Conservation (phyloP, 2,797 vertebrate species). For the Chelon auratus region DNA sequence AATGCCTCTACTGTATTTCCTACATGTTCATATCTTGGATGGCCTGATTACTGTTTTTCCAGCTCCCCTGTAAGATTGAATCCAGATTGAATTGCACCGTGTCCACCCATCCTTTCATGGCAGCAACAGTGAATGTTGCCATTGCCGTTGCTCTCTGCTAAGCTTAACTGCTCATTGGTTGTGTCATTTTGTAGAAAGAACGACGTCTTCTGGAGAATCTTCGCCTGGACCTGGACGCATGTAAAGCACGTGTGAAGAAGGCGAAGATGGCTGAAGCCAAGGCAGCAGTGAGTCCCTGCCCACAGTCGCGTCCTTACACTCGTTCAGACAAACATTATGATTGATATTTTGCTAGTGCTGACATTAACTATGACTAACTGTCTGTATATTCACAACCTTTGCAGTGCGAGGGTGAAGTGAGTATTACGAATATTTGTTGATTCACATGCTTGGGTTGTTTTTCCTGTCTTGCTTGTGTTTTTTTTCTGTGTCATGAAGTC, state of each 20-base stretch:
- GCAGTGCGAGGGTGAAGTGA: conserved; percentile 98
- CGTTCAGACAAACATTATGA: not conserved
- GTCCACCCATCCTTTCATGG: too few relatives aligned
- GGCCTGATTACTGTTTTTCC: too few relatives aligned
- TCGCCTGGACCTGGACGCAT: conserved; percentile 92
- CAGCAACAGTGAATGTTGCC: too few relatives aligned
- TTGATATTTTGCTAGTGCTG: not conserved
- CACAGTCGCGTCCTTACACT: not conserved
- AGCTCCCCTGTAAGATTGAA: too few relatives aligned
- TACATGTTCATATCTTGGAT: not conserved
- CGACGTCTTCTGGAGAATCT: conserved; percentile 92
- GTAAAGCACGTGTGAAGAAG: conserved; percentile 93
- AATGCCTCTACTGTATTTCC: too few relatives aligned
- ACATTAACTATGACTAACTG: conserved; percentile 45
- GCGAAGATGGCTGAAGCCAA: conserved; percentile 93
- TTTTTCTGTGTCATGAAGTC: conserved; percentile 7
- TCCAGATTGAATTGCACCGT: too few relatives aligned
- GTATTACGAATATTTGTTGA: conserved; percentile 81
- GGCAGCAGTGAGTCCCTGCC: conserved; percentile 84
- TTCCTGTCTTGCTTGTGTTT: conserved; percentile 32
- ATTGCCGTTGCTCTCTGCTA: not conserved
- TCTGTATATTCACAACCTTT: conserved; percentile 86
- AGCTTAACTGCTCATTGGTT: not conserved
- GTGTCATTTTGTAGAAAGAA: conserved; percentile 86
- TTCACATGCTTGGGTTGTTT: conserved; percentile 46